A percentile compares a stretch with the other conserved stretches of the same genome.
Evolutionary conservation across 2,797 vertebrate species (phyloP).

Genomic region (Setipinna tenuifilis): DNA sequence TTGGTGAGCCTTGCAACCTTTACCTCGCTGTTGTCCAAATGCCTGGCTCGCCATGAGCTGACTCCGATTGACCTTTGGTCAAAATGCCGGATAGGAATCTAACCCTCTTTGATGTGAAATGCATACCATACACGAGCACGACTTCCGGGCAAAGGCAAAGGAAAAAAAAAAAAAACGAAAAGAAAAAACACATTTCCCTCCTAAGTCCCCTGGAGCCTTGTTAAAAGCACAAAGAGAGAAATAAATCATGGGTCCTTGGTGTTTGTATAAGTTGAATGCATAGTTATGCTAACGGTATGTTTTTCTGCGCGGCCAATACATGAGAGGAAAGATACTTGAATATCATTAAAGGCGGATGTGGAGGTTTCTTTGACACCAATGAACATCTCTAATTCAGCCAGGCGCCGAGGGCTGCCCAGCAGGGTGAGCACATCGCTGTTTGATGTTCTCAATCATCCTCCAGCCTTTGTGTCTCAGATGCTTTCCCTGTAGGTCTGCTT

Average conservation of each 20-base stretch:
- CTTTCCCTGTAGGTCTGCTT: conserved; percentile 75
- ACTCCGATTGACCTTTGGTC: conserved; percentile 76
- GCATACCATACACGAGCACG: conserved; percentile 66
- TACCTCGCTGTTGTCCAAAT: conserved; percentile 69
- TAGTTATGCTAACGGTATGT: conserved; percentile 80
- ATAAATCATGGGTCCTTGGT: conserved; percentile 76
- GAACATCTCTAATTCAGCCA: conserved; percentile 76
- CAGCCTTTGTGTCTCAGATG: conserved; percentile 72
- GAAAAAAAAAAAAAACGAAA: not conserved
- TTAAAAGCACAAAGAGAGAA: conserved; percentile 81
- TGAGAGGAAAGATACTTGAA: conserved; percentile 68
- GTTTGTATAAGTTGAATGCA: conserved; percentile 79
- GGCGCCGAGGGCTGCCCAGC: conserved; percentile 70
- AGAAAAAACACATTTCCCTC: conserved; percentile 35
- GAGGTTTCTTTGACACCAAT: conserved; percentile 64
- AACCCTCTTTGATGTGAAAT: conserved; percentile 80
- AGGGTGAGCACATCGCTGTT: conserved; percentile 69
- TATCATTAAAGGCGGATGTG: conserved; percentile 69
- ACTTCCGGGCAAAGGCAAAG: conserved; percentile 26
- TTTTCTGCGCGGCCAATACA: conserved; percentile 68
- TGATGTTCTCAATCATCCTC: conserved; percentile 85
- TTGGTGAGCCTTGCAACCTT: conserved; percentile 25
- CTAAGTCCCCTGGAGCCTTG: conserved; percentile 81
- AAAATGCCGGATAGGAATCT: conserved; percentile 70
- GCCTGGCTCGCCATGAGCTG: conserved; percentile 74